Evolutionary conservation across 2,888 invertebrate genomes (phyloP).

Genomic region (Nesidiocoris tenuis): DNA sequence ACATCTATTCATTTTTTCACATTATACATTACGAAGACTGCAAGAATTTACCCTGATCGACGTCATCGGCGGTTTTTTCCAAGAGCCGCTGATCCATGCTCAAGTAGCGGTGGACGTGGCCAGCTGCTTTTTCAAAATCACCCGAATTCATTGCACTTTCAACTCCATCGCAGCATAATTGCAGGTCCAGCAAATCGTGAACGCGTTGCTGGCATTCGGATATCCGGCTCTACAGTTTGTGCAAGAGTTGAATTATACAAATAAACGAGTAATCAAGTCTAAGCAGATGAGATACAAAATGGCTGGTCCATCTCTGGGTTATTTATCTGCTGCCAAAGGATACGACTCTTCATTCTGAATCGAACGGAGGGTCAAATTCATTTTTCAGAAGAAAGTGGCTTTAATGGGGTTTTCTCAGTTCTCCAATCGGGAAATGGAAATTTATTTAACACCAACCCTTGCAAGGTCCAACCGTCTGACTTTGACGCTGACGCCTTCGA

Average conservation of each 20-base stretch:
- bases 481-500: constrained; percentile 93
- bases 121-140: constrained; percentile 96
- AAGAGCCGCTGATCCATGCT: constrained; percentile 85
- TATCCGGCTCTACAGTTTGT: constrained; percentile 86
- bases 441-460: constrained; percentile 69
- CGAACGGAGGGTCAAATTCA: too few species aligned
- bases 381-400: too few species aligned
- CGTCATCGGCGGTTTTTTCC: constrained; percentile 73
- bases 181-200: constrained; percentile 90
- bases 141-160: constrained; percentile 89
- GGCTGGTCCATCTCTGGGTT: too few species aligned
- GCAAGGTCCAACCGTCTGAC: constrained; percentile 90
- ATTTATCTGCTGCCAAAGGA: too few species aligned
- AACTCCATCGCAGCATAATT: constrained; percentile 96
- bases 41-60: constrained; percentile 60
- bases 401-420: too few species aligned
- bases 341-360: too few species aligned
- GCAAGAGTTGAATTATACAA: constrained; percentile 25
- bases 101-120: constrained; percentile 89
- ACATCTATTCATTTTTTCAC: neutral
- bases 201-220: constrained; percentile 92
- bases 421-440: neutral
- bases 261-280: constrained; percentile 18
- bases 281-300: neutral
- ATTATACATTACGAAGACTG: neutral